Conservation (phyloP, 2,888 invertebrate species). For the Charanyca ferruginea region DNA sequence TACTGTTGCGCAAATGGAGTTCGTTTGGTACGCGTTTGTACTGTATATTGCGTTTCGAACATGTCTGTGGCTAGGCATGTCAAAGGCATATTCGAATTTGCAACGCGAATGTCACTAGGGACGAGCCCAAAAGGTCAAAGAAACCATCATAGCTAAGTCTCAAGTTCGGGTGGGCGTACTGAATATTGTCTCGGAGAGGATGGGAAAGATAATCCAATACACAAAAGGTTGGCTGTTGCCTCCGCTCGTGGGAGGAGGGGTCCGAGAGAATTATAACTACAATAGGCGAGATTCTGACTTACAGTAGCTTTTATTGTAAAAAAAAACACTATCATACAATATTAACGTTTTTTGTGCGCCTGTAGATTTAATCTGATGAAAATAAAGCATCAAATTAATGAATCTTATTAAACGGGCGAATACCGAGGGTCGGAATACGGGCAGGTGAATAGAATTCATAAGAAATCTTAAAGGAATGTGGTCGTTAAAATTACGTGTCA, state of each 20-base stretch:
- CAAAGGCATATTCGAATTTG: constrained; percentile 78
- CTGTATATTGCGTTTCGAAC: constrained; percentile 59
- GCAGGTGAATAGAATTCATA: constrained; percentile 85
- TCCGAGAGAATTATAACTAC: constrained; percentile 58
- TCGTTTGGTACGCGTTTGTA: constrained; percentile 67
- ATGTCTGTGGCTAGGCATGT: constrained; percentile 72
- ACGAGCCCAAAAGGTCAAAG: constrained; percentile 83
- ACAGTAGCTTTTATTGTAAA: constrained; percentile 48
- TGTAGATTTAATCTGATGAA: constrained; percentile 64
- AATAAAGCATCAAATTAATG: constrained; percentile 71
- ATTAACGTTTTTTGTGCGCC: constrained; percentile 56
- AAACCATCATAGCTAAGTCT: constrained; percentile 80
- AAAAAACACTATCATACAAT: constrained; percentile 50
- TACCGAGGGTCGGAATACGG: constrained; percentile 75
- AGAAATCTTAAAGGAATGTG: constrained; percentile 77
- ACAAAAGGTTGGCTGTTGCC: constrained; percentile 73
- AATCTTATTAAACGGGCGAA: constrained; percentile 77
- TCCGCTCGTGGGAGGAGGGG: constrained; percentile 62
- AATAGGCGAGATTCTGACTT: constrained; percentile 59
- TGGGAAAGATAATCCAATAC: constrained; percentile 81
- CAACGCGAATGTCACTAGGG: constrained; percentile 79
- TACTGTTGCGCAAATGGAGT: constrained; percentile 77
- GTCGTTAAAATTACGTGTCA: constrained; percentile 73
- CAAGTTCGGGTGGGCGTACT: constrained; percentile 80
- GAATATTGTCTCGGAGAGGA: constrained; percentile 81